These are phyloP conservation scores for Dolichallabes microphthalmus DNA, from an alignment of 2,113 vertebrate species.

Conservation along the genomic window DNA sequence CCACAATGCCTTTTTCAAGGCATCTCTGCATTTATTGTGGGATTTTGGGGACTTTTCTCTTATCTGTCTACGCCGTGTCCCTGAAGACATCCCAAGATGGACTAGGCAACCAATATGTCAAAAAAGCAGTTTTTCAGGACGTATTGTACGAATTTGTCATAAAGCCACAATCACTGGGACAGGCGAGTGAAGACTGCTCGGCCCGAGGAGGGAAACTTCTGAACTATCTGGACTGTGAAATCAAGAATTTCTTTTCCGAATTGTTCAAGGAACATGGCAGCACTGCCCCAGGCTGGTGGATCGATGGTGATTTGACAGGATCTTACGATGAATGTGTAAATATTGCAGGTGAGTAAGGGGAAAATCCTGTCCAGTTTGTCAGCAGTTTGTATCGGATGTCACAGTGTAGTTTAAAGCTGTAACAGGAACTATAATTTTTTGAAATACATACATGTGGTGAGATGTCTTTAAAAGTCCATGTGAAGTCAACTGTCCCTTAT, in stretches of 20 bases:
- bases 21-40: slow-evolving; percentile 56
- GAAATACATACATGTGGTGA: not conserved
- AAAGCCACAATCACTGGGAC: slow-evolving; percentile 56
- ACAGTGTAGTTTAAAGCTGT: not conserved
- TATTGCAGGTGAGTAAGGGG: slow-evolving; percentile 57
- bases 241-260: slow-evolving; percentile 54
- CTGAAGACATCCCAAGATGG: too few species aligned
- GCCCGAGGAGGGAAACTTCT: slow-evolving; percentile 65
- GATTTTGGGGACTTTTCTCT: slow-evolving; percentile 57
- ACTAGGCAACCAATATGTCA: not conserved
- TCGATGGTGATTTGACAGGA: slow-evolving; percentile 50
- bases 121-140: slow-evolving; percentile 51
- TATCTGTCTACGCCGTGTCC: not conserved
- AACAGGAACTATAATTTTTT: not conserved
- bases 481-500: not conserved
- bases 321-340: not conserved
- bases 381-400: not conserved
- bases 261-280: slow-evolving; percentile 21
- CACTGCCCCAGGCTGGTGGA: slow-evolving; percentile 67
- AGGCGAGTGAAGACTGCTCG: slow-evolving; percentile 63
- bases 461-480: not conserved
- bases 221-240: slow-evolving; percentile 35
- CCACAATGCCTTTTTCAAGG: slow-evolving; percentile 55
- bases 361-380: not conserved
- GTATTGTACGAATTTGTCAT: slow-evolving; percentile 63